Evolutionary conservation across 2,888 invertebrate genomes (phyloP), one percentile per base, ranked within the genome.

Genomic region (Tetragnatha montana): DNA sequence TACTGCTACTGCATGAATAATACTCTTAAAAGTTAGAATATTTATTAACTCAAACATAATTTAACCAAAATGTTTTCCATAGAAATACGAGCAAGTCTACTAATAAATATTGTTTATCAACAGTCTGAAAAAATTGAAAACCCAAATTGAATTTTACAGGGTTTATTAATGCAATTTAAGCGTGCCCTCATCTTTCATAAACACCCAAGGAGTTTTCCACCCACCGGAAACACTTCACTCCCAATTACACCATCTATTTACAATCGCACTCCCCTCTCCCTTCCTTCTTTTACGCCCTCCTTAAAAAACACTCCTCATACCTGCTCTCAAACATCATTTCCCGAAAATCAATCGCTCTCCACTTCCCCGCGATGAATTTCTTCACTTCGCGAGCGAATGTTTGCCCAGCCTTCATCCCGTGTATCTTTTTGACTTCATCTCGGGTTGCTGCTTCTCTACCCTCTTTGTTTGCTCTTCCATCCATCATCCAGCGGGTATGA

Each of bases 391-490:
- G 19, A n/a, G 69, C 19, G 22, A 70, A 80, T 80, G 81, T 81
- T 81, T 81, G 17, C 50, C 8, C 49, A 21, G 50, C 14, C 70
- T 49, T 81, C 47, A 70, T 71, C 50, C 49, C 71, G 71, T 81
- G 50, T 81, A 71, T 71, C 71, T 81, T 51, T 35, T 21, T 14
- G 70, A 49, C 81, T 50, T 50, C 35, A 21, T 35, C 74, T 76
- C 76, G 21, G 22, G 12, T 6, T 78, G 60, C 51, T 78, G 22
- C 22, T 19, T 8, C n/a, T 4, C 17, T 10, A 60, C 10, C 22
- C 60, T 35, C 60, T 78, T n/a, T 19, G 21, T 50, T 81, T 81
- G 49, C 70, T 81, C 50, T 71, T 69, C 71, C 49, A 81, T 71
- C 71, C 50, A 19, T 49, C 50, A 70, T 71, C 21, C 35, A 68